These are phyloP conservation scores for Cephalopholis sonnerati DNA, from an alignment of 2,113 vertebrate genomes.

Conservation along the genomic window DNA sequence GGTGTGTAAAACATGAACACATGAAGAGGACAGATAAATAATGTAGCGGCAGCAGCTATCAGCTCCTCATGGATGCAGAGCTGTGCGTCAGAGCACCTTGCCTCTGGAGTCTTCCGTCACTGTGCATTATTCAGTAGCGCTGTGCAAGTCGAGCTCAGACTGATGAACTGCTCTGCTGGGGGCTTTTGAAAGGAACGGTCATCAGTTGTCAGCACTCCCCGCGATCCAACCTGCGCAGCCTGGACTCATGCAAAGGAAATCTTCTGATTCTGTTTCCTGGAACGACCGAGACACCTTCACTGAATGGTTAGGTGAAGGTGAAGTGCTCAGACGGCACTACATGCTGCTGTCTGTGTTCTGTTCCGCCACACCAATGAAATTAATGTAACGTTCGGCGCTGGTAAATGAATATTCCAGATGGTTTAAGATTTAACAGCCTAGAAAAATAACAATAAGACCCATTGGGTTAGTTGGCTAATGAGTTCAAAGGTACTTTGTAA, in stretches of 20 bases:
- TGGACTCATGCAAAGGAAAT: conserved; percentile 31
- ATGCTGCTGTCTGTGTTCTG: conserved; percentile 39
- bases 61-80: conserved; percentile 47
- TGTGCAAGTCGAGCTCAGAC: conserved; percentile 45
- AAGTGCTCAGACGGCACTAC: conserved; percentile 15
- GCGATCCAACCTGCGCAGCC: conserved; percentile 26
- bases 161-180: conserved; percentile 67
- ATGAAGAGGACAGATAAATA: conserved; percentile 57
- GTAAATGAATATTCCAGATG: conserved; percentile 64
- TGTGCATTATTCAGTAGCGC: conserved; percentile 71
- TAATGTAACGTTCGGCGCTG: conserved; percentile 24
- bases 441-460: conserved; percentile 56
- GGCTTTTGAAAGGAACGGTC: conserved; percentile 59
- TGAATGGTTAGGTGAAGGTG: conserved; percentile 17
- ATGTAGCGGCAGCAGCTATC: conserved; percentile 51
- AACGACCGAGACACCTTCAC: conserved; percentile 38
- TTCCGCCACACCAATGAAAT: conserved; percentile 50
- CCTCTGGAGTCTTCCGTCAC: conserved; percentile 58
- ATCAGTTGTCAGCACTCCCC: conserved; percentile 55
- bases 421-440: conserved; percentile 45
- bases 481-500: conserved; percentile 58
- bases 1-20: conserved; percentile 62
- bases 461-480: conserved; percentile 41
- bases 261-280: conserved; percentile 29
- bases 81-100: conserved; percentile 56